These are phyloP conservation scores for Formica aserva DNA, from an alignment of 2,888 invertebrate species.

Conservation along the genomic window DNA sequence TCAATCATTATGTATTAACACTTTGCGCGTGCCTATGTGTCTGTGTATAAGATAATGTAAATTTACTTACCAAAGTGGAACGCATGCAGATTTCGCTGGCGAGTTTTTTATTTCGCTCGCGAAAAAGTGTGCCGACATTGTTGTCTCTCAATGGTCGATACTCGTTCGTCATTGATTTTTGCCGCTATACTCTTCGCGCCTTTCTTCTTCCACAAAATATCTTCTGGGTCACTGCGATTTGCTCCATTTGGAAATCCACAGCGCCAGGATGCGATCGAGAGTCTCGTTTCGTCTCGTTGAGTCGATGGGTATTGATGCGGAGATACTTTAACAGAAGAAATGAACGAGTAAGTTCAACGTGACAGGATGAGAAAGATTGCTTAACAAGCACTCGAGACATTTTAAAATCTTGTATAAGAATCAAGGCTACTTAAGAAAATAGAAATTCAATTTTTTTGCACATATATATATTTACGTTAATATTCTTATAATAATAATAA, in stretches of 20 bases:
- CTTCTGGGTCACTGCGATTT: conserved; percentile 45
- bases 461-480: not conserved
- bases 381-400: conserved; percentile 17
- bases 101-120: not conserved
- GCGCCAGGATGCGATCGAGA: not conserved
- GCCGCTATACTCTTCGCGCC: not conserved
- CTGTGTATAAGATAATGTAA: not conserved
- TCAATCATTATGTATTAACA: not conserved
- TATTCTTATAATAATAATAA: not conserved
- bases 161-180: conserved; percentile 1
- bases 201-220: conserved; percentile 29
- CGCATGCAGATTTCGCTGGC: not conserved
- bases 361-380: conserved; percentile 9
- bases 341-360: not conserved
- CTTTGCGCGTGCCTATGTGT: not conserved
- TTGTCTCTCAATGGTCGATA: not conserved
- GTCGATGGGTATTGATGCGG: not conserved
- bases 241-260: conserved; percentile 30
- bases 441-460: not conserved
- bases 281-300: conserved; percentile 17
- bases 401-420: conserved; percentile 13
- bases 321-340: not conserved
- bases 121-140: conserved; percentile 7
- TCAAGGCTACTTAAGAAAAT: not conserved
- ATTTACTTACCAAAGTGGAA: conserved; percentile 21